Evolutionary conservation across 2,888 invertebrate genomes (phyloP).

Genomic region (Chymomyza amoena): DNA sequence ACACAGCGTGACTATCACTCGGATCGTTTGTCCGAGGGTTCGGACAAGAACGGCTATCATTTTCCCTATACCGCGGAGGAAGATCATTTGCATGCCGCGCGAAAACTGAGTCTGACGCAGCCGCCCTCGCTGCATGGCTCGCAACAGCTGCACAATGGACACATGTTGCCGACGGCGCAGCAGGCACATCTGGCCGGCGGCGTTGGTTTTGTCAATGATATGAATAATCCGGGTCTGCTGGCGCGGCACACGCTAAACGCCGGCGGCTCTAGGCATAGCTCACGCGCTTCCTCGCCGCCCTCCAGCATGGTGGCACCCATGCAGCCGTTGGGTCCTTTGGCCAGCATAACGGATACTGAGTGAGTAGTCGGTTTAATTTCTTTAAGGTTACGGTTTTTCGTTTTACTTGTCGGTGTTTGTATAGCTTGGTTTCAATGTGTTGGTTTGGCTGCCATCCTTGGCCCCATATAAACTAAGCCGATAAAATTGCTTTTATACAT

Average conservation of each 20-base stretch:
- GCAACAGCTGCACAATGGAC: constrained; percentile 56
- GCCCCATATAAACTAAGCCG: neutral
- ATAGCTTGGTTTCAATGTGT: constrained; percentile 4
- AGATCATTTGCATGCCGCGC: constrained; percentile 82
- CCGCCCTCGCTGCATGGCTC: constrained; percentile 64
- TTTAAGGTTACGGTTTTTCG: neutral
- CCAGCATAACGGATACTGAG: constrained; percentile 84
- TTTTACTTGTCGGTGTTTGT: neutral
- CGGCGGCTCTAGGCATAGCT: constrained; percentile 75
- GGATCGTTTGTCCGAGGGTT: constrained; percentile 85
- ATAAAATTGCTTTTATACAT: neutral
- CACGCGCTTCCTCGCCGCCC: constrained; percentile 78
- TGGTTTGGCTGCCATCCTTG: constrained; percentile 11
- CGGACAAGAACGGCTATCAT: constrained; percentile 88
- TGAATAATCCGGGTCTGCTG: constrained; percentile 80
- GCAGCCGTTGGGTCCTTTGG: constrained; percentile 82
- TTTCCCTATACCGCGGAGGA: constrained; percentile 92
- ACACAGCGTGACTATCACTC: constrained; percentile 77
- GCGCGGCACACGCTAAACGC: constrained; percentile 69
- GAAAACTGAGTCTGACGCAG: constrained; percentile 68
- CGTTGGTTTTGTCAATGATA: constrained; percentile 78
- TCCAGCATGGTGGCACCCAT: constrained; percentile 80
- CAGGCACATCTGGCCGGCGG: constrained; percentile 43
- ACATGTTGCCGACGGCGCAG: neutral
- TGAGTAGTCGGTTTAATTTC: constrained; percentile 78